Percentiles rank a stretch among this genome's conserved stretches.
These are phyloP conservation scores for Margarornis squamiger DNA, from an alignment of 2,797 vertebrate species.

Conservation along the genomic window DNA sequence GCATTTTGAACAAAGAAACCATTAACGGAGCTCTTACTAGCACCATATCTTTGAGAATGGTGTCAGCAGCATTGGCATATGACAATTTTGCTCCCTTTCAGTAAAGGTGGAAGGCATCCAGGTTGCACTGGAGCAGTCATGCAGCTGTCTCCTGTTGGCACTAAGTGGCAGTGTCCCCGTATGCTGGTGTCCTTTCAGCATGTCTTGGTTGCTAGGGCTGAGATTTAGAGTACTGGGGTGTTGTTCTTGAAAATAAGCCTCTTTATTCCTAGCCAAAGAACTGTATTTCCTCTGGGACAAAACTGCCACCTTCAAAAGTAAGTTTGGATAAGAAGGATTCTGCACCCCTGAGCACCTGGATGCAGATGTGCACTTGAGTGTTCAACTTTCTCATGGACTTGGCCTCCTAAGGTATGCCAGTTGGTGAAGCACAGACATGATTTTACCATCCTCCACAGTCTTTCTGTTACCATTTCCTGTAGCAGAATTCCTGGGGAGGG, in stretches of 20 bases:
- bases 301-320: neutral
- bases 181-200: neutral
- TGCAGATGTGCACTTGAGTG: neutral
- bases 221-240: neutral
- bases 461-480: neutral
- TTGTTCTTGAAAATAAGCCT: neutral
- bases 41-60: neutral
- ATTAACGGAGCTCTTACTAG: slow-evolving; percentile 10
- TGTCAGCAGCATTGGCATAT: neutral
- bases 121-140: neutral
- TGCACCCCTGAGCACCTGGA: neutral
- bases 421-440: neutral
- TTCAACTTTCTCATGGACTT: neutral
- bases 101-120: neutral
- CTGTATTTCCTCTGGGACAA: neutral
- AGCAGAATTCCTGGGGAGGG: neutral
- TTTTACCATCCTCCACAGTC: neutral
- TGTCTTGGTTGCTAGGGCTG: neutral
- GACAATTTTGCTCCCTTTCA: neutral
- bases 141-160: neutral
- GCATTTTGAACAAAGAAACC: neutral
- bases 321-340: neutral
- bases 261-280: neutral
- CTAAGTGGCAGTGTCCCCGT: neutral
- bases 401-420: neutral